A percentile compares a stretch with the other conserved stretches of the same genome.
Conservation (phyloP, 2,797 vertebrate genomes). For the Acrossocheilus fasciatus region DNA sequence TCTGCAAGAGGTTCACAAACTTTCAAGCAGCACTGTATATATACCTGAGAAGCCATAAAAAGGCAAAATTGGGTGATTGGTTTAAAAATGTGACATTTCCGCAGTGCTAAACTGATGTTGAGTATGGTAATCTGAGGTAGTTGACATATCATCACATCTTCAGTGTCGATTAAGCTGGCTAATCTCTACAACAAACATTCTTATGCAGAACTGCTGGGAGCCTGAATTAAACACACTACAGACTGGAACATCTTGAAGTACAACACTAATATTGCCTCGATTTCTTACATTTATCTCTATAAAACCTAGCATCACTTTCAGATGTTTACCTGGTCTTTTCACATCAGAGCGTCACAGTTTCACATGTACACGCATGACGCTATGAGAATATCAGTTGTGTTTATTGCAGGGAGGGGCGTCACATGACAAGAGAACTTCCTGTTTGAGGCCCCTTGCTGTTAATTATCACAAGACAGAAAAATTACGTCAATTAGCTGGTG, state of each 20-base stretch:
- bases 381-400: not conserved
- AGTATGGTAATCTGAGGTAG: not conserved
- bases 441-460: not conserved
- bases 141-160: conserved; percentile 1
- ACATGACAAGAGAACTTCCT: conserved; percentile 4
- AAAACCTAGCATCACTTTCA: not conserved
- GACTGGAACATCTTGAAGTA: not conserved
- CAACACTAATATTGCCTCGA: not conserved
- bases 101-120: not conserved
- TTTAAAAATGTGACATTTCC: not conserved
- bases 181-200: conserved; percentile 26
- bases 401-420: not conserved
- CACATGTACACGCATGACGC: not conserved
- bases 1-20: no score
- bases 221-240: conserved; percentile 10
- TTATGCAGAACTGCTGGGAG: not conserved
- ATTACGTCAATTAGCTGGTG: conserved; percentile 6
- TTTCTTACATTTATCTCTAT: not conserved
- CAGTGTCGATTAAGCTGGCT: not conserved
- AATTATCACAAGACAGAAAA: conserved; percentile 34
- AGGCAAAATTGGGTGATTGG: no score
- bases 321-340: conserved; percentile 2
- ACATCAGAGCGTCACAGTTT: not conserved
- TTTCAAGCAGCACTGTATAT: no score
- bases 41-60: not conserved